Conservation (phyloP, 1,140 invertebrate species). For the Achatina immaculata region DNA sequence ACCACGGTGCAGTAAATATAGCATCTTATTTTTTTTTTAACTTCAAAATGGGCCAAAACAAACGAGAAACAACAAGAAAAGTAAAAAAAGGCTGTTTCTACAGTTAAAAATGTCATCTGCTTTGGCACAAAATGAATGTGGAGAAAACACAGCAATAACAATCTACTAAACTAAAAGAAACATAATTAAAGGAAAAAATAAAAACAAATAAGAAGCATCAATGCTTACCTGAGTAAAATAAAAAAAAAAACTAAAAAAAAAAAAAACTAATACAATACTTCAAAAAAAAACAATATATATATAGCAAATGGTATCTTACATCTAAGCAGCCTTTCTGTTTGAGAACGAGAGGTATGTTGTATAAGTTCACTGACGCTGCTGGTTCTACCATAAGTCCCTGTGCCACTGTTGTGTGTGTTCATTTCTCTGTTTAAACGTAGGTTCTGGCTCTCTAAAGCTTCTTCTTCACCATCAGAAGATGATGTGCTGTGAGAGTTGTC, state of each 20-base stretch:
- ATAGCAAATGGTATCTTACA: conserved; percentile 63
- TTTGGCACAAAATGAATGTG: not conserved
- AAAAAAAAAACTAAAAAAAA: not conserved
- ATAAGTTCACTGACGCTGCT: conserved; percentile 68
- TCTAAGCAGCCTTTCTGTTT: conserved; percentile 71
- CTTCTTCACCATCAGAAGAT: conserved; percentile 73
- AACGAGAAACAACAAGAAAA: too few relatives aligned
- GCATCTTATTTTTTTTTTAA: too few relatives aligned
- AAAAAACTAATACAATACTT: not conserved
- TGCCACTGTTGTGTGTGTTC: conserved; percentile 68
- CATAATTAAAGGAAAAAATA: not conserved
- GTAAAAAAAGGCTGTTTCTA: too few relatives aligned
- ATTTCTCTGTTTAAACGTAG: conserved; percentile 73
- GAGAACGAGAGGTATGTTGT: conserved; percentile 65
- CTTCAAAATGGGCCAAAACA: too few relatives aligned
- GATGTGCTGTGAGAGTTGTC: conserved; percentile 66
- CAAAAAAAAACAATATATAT: not conserved
- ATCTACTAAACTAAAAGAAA: not conserved
- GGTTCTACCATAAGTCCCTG: conserved; percentile 65
- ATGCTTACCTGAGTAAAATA: too few relatives aligned
- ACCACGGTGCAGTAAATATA: not conserved
- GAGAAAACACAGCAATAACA: too few relatives aligned
- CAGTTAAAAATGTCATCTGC: not conserved
- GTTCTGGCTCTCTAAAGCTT: conserved; percentile 72
- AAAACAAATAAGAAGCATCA: not conserved